Base-by-base conservation (phyloP, 2,888 invertebrate species). In the Paralinhomoeus sp. region DNA sequence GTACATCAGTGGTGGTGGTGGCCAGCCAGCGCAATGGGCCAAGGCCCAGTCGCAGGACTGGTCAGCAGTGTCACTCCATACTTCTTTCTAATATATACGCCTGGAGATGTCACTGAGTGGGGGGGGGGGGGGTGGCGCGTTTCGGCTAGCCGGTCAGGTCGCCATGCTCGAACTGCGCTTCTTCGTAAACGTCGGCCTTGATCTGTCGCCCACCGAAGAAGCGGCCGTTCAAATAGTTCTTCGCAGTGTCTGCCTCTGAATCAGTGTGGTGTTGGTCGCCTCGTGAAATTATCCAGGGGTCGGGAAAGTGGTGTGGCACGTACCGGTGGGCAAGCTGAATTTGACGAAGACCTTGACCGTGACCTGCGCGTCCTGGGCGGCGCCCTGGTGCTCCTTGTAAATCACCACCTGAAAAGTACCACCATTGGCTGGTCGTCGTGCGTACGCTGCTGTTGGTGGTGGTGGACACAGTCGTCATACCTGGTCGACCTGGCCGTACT, bases 181-280 rank as follows among this genome's bases (percentile, higher is more conserved):
- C 89, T 69, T 97, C 93, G 65, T 97, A 97, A 45, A 84, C 74
- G 60, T 80, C 76, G 38, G 91, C 87, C 62, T 78, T 76, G 36
- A 97, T 87, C 52, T 80, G 74, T 56, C 89, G 73, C 0, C 97
- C 93, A 45, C 82, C 93, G 69, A 97, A 97, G 69, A 80, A 97
- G 48, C 93, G 73, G 5, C 85, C 87, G 67, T 89, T 77, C 37
- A 97, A 68, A 15, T 80, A 78, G 58, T 76, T 75, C 54, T 78
- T 74, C 40, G 84, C 85, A 54, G 74, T 74, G 65, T 76, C 77
- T 24, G 89, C 85, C 67, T 85, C 87, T 80, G 72, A n/a, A n/a
- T n/a, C n/a, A n/a, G n/a, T n/a, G n/a, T n/a, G n/a, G n/a, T n/a
- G n/a, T n/a, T n/a, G n/a, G n/a, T n/a, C n/a, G n/a, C n/a, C n/a